Conservation (phyloP, 1,140 invertebrate species). For the Scaptomyza pallida region DNA sequence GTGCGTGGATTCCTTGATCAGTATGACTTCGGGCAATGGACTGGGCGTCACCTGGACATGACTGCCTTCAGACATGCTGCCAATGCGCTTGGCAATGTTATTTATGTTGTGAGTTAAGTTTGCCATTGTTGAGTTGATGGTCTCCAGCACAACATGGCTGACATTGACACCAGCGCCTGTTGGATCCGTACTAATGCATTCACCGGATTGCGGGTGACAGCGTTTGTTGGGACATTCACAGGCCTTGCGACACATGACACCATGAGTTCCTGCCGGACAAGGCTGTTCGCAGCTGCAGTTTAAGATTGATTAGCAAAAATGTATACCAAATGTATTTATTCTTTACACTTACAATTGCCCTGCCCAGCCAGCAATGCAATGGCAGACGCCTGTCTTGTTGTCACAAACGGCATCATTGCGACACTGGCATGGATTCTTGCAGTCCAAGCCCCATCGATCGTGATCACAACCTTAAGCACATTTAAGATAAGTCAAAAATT, state of each 20-base stretch:
- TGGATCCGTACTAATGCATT: conserved; percentile 47
- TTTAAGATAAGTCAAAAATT: background rate
- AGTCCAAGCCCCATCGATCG: conserved; percentile 81
- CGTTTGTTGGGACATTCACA: conserved; percentile 74
- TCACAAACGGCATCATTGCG: conserved; percentile 76
- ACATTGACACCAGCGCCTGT: conserved; percentile 51
- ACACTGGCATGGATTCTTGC: conserved; percentile 70
- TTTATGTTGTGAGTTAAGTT: conserved; percentile 84
- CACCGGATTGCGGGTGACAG: conserved; percentile 76
- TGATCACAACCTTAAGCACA: conserved; percentile 68
- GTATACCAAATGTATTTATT: background rate
- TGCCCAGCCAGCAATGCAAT: conserved; percentile 76
- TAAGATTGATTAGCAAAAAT: background rate
- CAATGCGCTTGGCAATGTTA: conserved; percentile 84
- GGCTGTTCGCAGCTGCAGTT: conserved; percentile 74
- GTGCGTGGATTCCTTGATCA: conserved; percentile 69
- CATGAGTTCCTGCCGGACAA: conserved; percentile 77
- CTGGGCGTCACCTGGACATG: conserved; percentile 42
- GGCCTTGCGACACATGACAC: conserved; percentile 74
- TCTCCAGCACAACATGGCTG: conserved; percentile 75
- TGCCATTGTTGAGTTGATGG: conserved; percentile 76
- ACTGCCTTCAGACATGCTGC: conserved; percentile 60
- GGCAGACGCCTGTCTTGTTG: conserved; percentile 75
- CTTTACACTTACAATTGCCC: conserved; percentile 69
- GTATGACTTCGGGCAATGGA: conserved; percentile 70